These are phyloP conservation scores for Diabrotica balteata DNA, from an alignment of 2,888 invertebrate genomes.

Conservation along the genomic window DNA sequence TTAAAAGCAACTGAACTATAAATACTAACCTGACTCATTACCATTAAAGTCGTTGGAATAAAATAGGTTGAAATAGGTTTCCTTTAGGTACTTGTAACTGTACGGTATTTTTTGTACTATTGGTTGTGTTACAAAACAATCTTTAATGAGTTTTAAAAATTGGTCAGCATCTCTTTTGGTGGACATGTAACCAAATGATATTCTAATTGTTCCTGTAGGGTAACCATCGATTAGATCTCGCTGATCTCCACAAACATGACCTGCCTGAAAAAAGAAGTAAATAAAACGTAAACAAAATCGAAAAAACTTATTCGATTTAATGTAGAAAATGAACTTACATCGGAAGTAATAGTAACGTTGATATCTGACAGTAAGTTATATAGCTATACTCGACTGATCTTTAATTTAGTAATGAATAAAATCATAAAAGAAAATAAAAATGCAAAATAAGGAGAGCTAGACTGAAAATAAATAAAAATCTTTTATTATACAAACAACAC, in stretches of 20 bases:
- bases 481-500: too few species aligned
- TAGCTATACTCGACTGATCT: too few species aligned
- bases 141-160: conserved; percentile 75
- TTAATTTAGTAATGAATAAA: too few species aligned
- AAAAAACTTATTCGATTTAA: too few species aligned
- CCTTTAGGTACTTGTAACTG: conserved; percentile 19
- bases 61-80: conserved; percentile 25
- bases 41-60: neutral
- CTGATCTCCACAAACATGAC: conserved; percentile 92
- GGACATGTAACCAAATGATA: conserved; percentile 94
- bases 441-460: too few species aligned
- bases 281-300: too few species aligned
- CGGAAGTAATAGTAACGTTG: too few species aligned
- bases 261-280: conserved; percentile 63
- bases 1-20: neutral
- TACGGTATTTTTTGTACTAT: conserved; percentile 49
- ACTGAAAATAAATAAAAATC: too few species aligned
- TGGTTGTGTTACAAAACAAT: conserved; percentile 73
- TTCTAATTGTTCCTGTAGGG: conserved; percentile 91
- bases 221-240: conserved; percentile 82
- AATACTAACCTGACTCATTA: conserved; percentile 4
- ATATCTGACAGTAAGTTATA: too few species aligned
- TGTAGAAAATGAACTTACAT: too few species aligned
- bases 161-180: conserved; percentile 73
- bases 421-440: too few species aligned